Conservation (phyloP, 2,113 vertebrate genomes). For the Stegostoma tigrinum region DNA sequence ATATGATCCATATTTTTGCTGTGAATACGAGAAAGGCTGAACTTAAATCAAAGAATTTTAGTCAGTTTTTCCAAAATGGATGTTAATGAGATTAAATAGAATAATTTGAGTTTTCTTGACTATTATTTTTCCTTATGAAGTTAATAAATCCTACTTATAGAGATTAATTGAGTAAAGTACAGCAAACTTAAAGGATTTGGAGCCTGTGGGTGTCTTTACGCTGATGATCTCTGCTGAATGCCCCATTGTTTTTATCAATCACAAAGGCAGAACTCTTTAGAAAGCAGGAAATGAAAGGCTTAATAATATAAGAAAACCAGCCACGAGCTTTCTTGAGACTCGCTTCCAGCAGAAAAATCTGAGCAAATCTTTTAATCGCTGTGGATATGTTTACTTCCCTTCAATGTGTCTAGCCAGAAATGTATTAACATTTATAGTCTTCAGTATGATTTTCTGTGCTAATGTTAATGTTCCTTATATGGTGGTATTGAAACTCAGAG, state of each 20-base stretch:
- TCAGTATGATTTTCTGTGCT: neutral
- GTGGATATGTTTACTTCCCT: neutral
- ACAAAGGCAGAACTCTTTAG: neutral
- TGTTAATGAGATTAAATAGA: neutral
- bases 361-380: neutral
- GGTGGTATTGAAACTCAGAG: neutral
- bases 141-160: neutral
- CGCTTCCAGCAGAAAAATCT: neutral
- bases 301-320: neutral
- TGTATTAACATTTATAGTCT: neutral
- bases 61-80: no score
- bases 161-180: neutral
- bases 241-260: neutral
- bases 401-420: neutral
- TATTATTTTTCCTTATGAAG: neutral
- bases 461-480: neutral
- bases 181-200: neutral
- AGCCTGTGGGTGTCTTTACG: neutral
- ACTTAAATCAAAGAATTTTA: neutral
- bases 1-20: neutral
- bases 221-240: neutral
- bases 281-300: neutral
- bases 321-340: neutral
- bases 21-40: neutral
- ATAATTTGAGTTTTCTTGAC: neutral